Conservation (phyloP, 2,113 vertebrate species). For the Myiagra hebetior region DNA sequence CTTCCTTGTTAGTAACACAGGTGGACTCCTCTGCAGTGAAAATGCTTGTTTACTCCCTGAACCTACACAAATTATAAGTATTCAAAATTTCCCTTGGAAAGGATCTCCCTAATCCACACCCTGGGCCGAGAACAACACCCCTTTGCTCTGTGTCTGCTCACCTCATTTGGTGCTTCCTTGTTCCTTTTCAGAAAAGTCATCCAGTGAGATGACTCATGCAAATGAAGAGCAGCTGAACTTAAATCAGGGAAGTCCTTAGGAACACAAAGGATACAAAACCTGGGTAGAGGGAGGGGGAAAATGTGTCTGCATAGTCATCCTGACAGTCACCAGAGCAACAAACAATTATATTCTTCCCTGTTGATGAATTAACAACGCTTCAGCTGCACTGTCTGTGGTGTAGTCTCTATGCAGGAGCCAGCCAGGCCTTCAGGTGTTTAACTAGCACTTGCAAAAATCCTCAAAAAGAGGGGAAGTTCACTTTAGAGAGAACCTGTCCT, state of each 20-base stretch:
- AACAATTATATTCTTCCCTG: conserved; percentile 25
- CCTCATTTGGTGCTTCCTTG: not conserved
- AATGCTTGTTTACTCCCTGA: not conserved
- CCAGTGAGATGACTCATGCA: conserved; percentile 22
- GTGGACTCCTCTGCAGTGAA: not conserved
- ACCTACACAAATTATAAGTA: accelerated
- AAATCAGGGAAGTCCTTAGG: not conserved
- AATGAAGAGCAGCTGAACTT: conserved; percentile 34
- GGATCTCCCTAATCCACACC: not conserved
- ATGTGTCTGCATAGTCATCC: conserved; percentile 19
- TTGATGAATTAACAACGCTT: not conserved
- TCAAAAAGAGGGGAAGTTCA: not conserved
- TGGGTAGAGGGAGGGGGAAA: not conserved
- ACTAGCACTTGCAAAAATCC: not conserved
- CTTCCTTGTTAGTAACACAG: not conserved
- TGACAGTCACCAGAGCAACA: conserved; percentile 14
- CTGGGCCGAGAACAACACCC: not conserved
- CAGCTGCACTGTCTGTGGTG: not conserved
- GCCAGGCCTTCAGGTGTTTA: not conserved
- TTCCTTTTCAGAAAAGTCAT: not conserved
- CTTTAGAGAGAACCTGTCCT: not conserved
- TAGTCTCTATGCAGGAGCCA: not conserved
- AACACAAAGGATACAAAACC: conserved; percentile 45
- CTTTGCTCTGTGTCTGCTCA: not conserved
- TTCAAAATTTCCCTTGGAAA: not conserved